Base-by-base conservation (phyloP, 2,797 vertebrate genomes). In the Synanceia verrucosa region DNA sequence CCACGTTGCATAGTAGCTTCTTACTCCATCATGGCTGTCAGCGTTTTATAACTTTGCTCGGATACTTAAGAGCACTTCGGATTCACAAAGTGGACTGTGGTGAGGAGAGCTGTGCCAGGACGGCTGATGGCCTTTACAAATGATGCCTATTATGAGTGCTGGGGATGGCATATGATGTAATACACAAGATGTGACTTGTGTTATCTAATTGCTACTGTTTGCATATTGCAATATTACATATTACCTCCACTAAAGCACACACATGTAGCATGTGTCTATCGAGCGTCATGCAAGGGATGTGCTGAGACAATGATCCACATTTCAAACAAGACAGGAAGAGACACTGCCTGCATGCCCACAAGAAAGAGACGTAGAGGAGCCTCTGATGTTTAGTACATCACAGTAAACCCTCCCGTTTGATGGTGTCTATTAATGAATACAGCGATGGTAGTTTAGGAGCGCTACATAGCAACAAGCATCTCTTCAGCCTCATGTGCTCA, bases 401-500 rank as follows among this genome's bases (percentile, higher is more conserved):
- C 63, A 86, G 65, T 19, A 50, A 82, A 76, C 6, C 70, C 48
- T 62, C 36, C 52, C 29, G 36, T 74, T 48, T 72, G 76, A 80
- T 78, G 75, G 24, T 53, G 69, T 43, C 65, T 53, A 61, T 37
- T 74, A 58, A 80, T 63, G 70, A 79, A 64, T 50, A 57, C 51
- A 61, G 53, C 41, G 10, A 57, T 76, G 73, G 73, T 66, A 53
- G 53, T 77, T 76, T 62, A 50, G 71, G 24, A 78, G 57, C 18
- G 56, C 37, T 31, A 55, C 74, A 73, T 78, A 64, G 81, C 78
- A 85, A 74, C 78, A 78, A 84, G 81, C 80, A 67, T 83, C 77
- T 73, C 78, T 69, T 76, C 61, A 72, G 57, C 72, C 66, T 52
- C 88, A 90, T 80, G 84, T 86, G 85, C 64, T 48, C 69, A 59